Evolutionary conservation across 64 coral and sea anemone species (phyloP), one percentile per base, ranked within the genome.

Genomic region (Exaiptasia diaphana): DNA sequence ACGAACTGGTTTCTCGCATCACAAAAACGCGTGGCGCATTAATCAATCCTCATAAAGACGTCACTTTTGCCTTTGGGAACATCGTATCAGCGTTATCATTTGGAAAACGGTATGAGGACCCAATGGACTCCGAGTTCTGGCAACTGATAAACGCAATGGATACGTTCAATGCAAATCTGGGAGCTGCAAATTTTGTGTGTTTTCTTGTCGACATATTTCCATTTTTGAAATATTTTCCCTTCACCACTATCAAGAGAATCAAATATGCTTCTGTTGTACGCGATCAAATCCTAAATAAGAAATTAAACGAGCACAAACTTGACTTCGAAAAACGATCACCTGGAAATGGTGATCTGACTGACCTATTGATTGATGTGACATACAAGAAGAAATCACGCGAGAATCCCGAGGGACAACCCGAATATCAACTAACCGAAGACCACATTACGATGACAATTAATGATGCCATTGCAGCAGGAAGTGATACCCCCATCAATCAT

Each of bases 381-480:
- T 1, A 0, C 4, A 9, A 5, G 17, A 23, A 17, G 52, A 9
- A 55, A 55, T 5, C 52, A 4, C 20, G 4, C 4, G 12, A 17
- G 18, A 41, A n/a, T 4, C 10, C 18, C 3, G 14, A 25, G 22
- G 41, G 18, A 0, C 17, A 71, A 4, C 21, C 3, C 3, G n/a
- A 64, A 4, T 33, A 64, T 12, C 5, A 22, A 18, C 15, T 89
- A 27, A 81, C 64, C 2, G 77, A 89, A 25, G 86, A 89, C 44
- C 86, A 89, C 20, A 8, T 89, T 5, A 13, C 82, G 7, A 89
- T 89, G 86, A 81, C 52, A 1, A 74, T 89, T 49, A 89, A 82
- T 28, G 88, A 90, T 8, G 28, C 73, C 25, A 68, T 90, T 17
- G 46, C 85, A 15, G 80, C 88, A 4, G 88, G 88, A 2, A 85